phyloP scores from a whole-genome alignment of 2,888 invertebrate species.

The Rhamnusium bicolor region DNA sequence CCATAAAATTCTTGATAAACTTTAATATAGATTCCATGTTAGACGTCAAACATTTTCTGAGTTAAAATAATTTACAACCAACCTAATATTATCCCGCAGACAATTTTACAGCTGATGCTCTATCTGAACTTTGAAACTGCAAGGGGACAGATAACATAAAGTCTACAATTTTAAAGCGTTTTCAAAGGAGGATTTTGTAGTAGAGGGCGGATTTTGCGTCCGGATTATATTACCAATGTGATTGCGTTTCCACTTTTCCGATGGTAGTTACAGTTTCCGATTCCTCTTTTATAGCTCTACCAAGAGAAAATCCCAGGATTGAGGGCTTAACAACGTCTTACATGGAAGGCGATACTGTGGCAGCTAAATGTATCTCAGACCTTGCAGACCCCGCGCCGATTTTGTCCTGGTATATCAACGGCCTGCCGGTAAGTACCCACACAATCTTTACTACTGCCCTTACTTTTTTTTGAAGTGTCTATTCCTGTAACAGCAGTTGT shows the following conservation, averaged over 20 bases:
- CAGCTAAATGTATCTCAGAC: slow-evolving; percentile 66
- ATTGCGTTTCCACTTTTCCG: slow-evolving; percentile 54
- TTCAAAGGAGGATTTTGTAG: slow-evolving; percentile 40
- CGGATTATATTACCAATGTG: slow-evolving; percentile 54
- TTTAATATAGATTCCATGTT: slow-evolving; percentile 13
- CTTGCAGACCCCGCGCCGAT: slow-evolving; percentile 67
- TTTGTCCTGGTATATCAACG: slow-evolving; percentile 67
- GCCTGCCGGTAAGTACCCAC: slow-evolving; percentile 62
- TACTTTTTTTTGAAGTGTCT: neutral
- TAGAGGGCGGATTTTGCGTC: slow-evolving; percentile 41
- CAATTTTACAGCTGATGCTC: slow-evolving; percentile 23
- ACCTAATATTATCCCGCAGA: slow-evolving; percentile 15
- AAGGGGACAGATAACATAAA: slow-evolving; percentile 44
- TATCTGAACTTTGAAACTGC: slow-evolving; percentile 39
- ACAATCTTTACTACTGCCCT: slow-evolving; percentile 12
- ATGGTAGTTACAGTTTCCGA: slow-evolving; percentile 54
- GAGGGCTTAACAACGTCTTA: slow-evolving; percentile 64
- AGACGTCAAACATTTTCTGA: slow-evolving; percentile 6
- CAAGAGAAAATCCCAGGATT: slow-evolving; percentile 64
- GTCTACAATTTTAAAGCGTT: slow-evolving; percentile 45
- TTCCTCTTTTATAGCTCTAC: slow-evolving; percentile 67
- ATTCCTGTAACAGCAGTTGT: neutral
- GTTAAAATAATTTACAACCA: slow-evolving; percentile 28
- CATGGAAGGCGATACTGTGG: slow-evolving; percentile 64
- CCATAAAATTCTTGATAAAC: slow-evolving; percentile 25